Evolutionary conservation across 2,888 invertebrate genomes (phyloP).

Genomic region (Amphiduros pacificus): DNA sequence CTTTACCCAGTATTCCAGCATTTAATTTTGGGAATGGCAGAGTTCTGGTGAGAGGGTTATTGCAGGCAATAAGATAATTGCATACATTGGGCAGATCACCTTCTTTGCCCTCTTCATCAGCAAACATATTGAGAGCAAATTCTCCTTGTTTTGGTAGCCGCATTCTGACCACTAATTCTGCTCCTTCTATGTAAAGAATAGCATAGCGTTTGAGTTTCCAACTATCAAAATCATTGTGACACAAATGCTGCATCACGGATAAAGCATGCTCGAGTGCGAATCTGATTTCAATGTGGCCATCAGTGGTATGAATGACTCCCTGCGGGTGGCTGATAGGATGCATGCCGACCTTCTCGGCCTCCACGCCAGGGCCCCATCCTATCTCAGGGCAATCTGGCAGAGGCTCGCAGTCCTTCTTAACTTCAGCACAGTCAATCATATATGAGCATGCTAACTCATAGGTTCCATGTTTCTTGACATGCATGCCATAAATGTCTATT

Average conservation of each 20-base stretch:
- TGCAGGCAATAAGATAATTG: slow-evolving; percentile 51
- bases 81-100: slow-evolving; percentile 51
- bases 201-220: slow-evolving; percentile 44
- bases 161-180: slow-evolving; percentile 43
- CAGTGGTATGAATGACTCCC: slow-evolving; percentile 46
- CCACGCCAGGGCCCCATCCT: slow-evolving; percentile 52
- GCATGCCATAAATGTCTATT: slow-evolving; percentile 53
- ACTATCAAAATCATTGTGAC: slow-evolving; percentile 38
- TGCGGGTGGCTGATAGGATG: slow-evolving; percentile 45
- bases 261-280: slow-evolving; percentile 42
- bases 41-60: slow-evolving; percentile 35
- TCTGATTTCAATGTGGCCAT: slow-evolving; percentile 48
- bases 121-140: slow-evolving; percentile 50
- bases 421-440: slow-evolving; percentile 43
- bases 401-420: slow-evolving; percentile 43
- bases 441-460: slow-evolving; percentile 55
- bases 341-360: slow-evolving; percentile 45
- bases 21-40: slow-evolving; percentile 47
- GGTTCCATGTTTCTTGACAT: slow-evolving; percentile 41
- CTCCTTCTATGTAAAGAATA: slow-evolving; percentile 41
- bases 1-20: slow-evolving; percentile 39
- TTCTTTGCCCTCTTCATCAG: slow-evolving; percentile 40
- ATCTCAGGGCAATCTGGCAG: slow-evolving; percentile 52
- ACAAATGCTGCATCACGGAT: slow-evolving; percentile 45
- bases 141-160: slow-evolving; percentile 49